Conservation (phyloP, 1,140 invertebrate genomes). For the Papilio aristodemus region DNA sequence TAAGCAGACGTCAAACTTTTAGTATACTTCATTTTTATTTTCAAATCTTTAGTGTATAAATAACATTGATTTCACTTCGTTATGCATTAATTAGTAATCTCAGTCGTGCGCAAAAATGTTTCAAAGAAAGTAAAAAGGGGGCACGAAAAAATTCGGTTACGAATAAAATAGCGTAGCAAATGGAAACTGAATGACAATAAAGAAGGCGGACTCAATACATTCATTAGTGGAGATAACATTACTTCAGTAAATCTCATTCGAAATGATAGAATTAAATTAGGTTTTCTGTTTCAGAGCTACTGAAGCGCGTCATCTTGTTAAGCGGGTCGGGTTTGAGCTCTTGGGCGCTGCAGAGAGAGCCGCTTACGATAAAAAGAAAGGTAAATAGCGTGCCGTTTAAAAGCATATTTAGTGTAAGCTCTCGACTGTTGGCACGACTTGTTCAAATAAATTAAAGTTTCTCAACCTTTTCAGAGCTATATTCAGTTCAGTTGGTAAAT, state of each 20-base stretch:
- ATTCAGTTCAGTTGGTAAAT: slow-evolving; percentile 9
- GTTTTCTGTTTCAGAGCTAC: slow-evolving; percentile 86
- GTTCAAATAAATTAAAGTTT: slow-evolving; percentile 43
- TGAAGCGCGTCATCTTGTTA: slow-evolving; percentile 94
- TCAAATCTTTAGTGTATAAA: slow-evolving; percentile 1
- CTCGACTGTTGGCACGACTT: slow-evolving; percentile 37
- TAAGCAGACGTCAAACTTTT: too few species aligned
- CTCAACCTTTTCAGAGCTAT: slow-evolving; percentile 20
- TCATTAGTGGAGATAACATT: slow-evolving; percentile 48
- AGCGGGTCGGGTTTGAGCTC: slow-evolving; percentile 97
- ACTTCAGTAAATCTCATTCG: slow-evolving; percentile 48
- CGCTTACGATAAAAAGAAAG: slow-evolving; percentile 88
- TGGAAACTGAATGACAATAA: slow-evolving; percentile 36
- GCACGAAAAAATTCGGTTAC: neutral
- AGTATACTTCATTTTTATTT: slow-evolving; percentile 14
- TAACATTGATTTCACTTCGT: neutral
- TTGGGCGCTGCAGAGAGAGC: slow-evolving; percentile 95
- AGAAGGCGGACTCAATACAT: slow-evolving; percentile 38
- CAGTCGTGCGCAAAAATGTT: neutral
- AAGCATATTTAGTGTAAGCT: slow-evolving; percentile 47
- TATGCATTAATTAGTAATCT: neutral
- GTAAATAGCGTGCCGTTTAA: slow-evolving; percentile 60
- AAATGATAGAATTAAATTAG: slow-evolving; percentile 69
- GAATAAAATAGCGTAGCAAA: slow-evolving; percentile 10
- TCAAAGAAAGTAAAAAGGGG: slow-evolving; percentile 24